Conservation (phyloP, 2,888 invertebrate genomes). For the Habrosyne pyritoides region DNA sequence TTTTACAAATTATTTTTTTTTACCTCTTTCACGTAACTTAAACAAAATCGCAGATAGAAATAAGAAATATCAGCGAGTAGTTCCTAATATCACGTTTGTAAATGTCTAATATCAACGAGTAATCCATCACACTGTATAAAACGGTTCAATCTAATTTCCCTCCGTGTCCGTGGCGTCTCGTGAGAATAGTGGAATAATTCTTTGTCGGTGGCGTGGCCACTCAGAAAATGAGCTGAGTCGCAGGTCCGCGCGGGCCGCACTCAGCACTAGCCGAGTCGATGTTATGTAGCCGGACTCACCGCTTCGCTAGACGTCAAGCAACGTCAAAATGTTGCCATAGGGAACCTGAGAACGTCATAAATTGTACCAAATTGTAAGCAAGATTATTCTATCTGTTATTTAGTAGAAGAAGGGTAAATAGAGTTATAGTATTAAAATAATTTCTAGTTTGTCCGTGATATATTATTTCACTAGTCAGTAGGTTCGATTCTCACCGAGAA, state of each 20-base stretch:
- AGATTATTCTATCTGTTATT: too few relatives aligned
- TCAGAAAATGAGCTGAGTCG: constrained; percentile 66
- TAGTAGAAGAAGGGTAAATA: too few relatives aligned
- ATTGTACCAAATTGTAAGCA: too few relatives aligned
- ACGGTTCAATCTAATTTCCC: constrained; percentile 46
- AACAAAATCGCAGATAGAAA: neutral
- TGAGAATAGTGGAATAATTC: constrained; percentile 55
- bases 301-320: constrained; percentile 4
- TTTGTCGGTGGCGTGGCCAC: constrained; percentile 57
- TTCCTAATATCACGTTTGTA: neutral
- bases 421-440: too few relatives aligned
- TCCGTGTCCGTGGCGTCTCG: constrained; percentile 32
- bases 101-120: neutral
- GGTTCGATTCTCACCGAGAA: too few relatives aligned
- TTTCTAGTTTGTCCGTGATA: too few relatives aligned
- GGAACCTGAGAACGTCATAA: too few relatives aligned
- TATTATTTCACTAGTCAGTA: too few relatives aligned
- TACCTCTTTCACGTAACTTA: too few relatives aligned
- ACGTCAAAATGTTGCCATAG: neutral
- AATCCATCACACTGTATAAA: constrained; percentile 16
- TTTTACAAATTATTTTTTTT: too few relatives aligned
- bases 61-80: neutral
- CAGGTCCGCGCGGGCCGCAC: constrained; percentile 41
- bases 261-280: constrained; percentile 42
- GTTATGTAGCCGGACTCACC: constrained; percentile 31